Conservation (phyloP, 2,888 invertebrate species). For the Hyposoter didymator region DNA sequence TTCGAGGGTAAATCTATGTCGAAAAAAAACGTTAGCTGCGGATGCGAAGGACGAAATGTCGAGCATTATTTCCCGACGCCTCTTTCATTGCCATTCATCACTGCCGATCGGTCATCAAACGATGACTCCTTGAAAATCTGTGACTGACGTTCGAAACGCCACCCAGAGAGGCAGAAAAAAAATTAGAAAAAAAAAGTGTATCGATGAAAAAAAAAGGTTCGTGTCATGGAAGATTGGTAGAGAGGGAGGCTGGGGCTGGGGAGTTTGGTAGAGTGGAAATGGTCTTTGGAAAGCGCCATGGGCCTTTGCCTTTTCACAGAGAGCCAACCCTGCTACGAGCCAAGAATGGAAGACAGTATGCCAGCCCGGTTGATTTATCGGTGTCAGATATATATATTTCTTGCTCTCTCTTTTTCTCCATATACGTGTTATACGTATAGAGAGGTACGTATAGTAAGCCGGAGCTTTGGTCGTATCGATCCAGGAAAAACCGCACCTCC, state of each 20-base stretch:
- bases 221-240: conserved; percentile 27
- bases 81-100: conserved; percentile 8
- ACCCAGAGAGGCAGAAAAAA: conserved; percentile 15
- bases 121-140: conserved; percentile 40
- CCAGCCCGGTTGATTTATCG: conserved; percentile 65
- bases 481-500: conserved; percentile 70
- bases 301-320: conserved; percentile 15
- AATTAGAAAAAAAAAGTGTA: conserved; percentile 23
- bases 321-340: conserved; percentile 30
- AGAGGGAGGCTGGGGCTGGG: not conserved
- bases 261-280: conserved; percentile 52
- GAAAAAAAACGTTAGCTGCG: not conserved
- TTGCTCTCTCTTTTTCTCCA: not conserved
- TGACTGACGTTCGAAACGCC: conserved; percentile 20
- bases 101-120: conserved; percentile 44
- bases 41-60: not conserved
- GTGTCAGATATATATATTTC: conserved; percentile 51
- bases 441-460: conserved; percentile 14
- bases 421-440: not conserved
- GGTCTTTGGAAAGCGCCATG: conserved; percentile 36
- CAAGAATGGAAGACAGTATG: conserved; percentile 57
- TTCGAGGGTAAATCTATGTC: not conserved
- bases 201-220: conserved; percentile 11
- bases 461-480: conserved; percentile 69
- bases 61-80: not conserved